These are phyloP conservation scores for Fulmarus glacialis DNA, from an alignment of 2,113 vertebrate species.

Conservation along the genomic window DNA sequence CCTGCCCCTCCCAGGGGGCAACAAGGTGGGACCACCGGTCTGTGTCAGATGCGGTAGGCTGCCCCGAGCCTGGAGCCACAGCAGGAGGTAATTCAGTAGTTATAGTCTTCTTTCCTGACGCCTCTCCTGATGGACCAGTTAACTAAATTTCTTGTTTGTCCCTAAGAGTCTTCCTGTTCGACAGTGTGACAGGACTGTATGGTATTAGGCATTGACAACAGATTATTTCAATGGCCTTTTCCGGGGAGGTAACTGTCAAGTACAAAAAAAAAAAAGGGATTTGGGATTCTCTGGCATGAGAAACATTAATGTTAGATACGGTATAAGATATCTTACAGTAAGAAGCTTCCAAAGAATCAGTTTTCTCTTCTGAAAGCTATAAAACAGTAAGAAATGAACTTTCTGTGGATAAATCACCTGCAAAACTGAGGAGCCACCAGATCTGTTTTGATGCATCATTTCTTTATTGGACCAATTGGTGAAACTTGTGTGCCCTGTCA, in stretches of 20 bases:
- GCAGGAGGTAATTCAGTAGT: background rate
- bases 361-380: background rate
- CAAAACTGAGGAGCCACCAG: background rate
- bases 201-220: background rate
- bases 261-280: background rate
- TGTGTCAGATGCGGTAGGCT: background rate
- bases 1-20: background rate
- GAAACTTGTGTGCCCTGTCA: background rate
- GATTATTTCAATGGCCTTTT: background rate
- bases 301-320: background rate
- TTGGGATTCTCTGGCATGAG: background rate
- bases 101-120: background rate
- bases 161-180: accelerated
- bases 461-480: background rate
- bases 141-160: background rate
- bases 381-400: background rate
- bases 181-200: background rate
- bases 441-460: background rate
- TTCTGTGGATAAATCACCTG: background rate
- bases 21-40: background rate
- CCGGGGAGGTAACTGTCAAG: background rate
- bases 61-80: background rate
- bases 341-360: background rate
- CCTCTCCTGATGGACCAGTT: background rate
- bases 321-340: background rate